These are phyloP conservation scores for Eueides isabella DNA, from an alignment of 1,140 invertebrate genomes.

Conservation along the genomic window DNA sequence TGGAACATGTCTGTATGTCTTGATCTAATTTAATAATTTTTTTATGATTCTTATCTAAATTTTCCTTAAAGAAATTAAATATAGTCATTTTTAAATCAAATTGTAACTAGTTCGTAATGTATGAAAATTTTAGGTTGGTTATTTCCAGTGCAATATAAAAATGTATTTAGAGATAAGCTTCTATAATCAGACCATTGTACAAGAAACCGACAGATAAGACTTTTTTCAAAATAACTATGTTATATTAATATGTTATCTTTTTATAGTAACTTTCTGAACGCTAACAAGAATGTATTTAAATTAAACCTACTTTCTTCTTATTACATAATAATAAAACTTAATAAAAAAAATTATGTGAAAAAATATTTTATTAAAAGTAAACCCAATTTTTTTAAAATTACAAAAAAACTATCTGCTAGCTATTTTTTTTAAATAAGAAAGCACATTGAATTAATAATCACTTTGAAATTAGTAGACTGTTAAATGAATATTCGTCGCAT, in stretches of 20 bases:
- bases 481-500: background rate
- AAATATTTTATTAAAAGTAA: too few species aligned
- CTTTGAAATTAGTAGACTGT: background rate
- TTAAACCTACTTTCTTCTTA: too few species aligned
- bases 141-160: background rate
- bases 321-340: too few species aligned
- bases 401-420: background rate
- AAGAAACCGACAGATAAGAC: background rate
- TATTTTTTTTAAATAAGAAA: too few species aligned
- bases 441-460: too few species aligned
- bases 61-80: constrained; percentile 42
- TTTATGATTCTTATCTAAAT: constrained; percentile 47
- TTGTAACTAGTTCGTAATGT: background rate
- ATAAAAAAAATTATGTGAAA: too few species aligned
- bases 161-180: background rate
- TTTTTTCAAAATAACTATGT: background rate
- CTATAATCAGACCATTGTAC: constrained; percentile 5
- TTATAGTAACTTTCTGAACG: background rate
- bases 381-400: background rate
- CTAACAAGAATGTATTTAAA: background rate
- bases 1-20: constrained; percentile 49
- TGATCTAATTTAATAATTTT: constrained; percentile 49
- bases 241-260: too few species aligned
- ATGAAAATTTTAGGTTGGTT: background rate
- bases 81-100: constrained; percentile 26